Base-by-base conservation (phyloP, 53 echinoderm and acorn worm genomes). In the Antedon mediterranea region DNA sequence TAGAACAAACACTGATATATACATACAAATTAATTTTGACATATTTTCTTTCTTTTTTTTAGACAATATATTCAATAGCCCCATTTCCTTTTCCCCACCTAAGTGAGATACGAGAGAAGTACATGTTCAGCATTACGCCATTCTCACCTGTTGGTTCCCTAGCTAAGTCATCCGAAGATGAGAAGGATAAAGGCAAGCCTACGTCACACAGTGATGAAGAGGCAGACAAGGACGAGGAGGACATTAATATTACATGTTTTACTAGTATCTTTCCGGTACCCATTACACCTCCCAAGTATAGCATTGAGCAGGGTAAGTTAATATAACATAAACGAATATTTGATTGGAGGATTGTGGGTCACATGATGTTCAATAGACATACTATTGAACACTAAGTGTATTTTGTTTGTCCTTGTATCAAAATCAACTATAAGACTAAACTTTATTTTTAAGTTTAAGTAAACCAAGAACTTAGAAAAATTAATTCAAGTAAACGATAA, bases 71-170 rank as follows among this genome's bases (percentile, higher is more conserved):
- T 76, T 83, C 87, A 71, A 82, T 98, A 84, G 98, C 92, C 23
- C 86, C 90, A 5, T 98, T 98, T 43, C 98, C 98, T 7, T 98
- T 98, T 79, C 98, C 98, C 29, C 98, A 98, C 79, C 88, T 98
- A 57, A 92, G 90, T 77, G 98, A 98, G 79, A 98, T 98, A 81
- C 84, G 98, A 5, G 98, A 98, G 86, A 98, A 98, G 85, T 98
- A 98, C 87, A 98, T 98, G 98, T 98, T 92, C 92, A 98, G 98
- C 90, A 98, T 98, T 83, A 98, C 98, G 5, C 98, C 98, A 0
- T 98, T 98, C 87, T 85, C 98, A 29, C 98, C 92, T 0, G 79
- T 93, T 31, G 91, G 84, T 28, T 84, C 85, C 7, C 79, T 90
- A 31, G 90, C 92, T 77, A 86, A 86, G 76, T 82, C 92, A 43